phyloP scores from a whole-genome alignment of 92 coral and sea anemone species.

The Palythoa grandiflora region DNA sequence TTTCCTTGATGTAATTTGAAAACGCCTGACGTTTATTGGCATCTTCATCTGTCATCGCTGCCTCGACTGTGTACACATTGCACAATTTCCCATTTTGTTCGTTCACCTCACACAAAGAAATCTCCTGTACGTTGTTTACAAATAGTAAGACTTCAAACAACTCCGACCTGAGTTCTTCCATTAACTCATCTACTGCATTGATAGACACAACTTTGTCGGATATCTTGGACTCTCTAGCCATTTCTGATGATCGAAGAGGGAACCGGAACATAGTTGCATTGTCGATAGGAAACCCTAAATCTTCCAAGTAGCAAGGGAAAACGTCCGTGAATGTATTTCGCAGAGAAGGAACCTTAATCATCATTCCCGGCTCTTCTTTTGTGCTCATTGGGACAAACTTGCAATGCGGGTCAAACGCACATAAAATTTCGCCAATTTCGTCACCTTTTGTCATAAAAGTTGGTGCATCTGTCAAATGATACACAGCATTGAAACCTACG shows the following conservation, averaged over 20 bases:
- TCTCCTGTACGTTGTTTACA: slow-evolving; percentile 77
- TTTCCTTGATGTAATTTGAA: background rate
- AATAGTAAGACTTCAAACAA: slow-evolving; percentile 75
- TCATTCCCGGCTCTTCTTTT: slow-evolving; percentile 67
- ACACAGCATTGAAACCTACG: slow-evolving; percentile 91
- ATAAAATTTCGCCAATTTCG: slow-evolving; percentile 77
- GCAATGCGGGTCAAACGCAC: slow-evolving; percentile 83
- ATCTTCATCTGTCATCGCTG: slow-evolving; percentile 56
- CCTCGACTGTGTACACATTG: slow-evolving; percentile 58
- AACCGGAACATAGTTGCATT: slow-evolving; percentile 83
- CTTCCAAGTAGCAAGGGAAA: slow-evolving; percentile 72
- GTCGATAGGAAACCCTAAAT: slow-evolving; percentile 55
- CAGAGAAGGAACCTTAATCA: slow-evolving; percentile 21
- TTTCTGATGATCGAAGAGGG: slow-evolving; percentile 65
- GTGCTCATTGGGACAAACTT: slow-evolving; percentile 78
- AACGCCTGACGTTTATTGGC: slow-evolving; percentile 40
- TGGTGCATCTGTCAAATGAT: slow-evolving; percentile 90
- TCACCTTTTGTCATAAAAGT: slow-evolving; percentile 80
- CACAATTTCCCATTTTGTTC: slow-evolving; percentile 39
- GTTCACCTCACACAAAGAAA: slow-evolving; percentile 71
- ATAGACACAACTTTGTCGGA: slow-evolving; percentile 16
- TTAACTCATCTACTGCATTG: slow-evolving; percentile 47
- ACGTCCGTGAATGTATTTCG: slow-evolving; percentile 62
- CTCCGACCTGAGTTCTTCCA: slow-evolving; percentile 68
- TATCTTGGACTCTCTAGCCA: slow-evolving; percentile 57